Evolutionary conservation across 2,113 vertebrate genomes (phyloP), one percentile per base, ranked within the genome.

Genomic region (Plestiodon gilberti): DNA sequence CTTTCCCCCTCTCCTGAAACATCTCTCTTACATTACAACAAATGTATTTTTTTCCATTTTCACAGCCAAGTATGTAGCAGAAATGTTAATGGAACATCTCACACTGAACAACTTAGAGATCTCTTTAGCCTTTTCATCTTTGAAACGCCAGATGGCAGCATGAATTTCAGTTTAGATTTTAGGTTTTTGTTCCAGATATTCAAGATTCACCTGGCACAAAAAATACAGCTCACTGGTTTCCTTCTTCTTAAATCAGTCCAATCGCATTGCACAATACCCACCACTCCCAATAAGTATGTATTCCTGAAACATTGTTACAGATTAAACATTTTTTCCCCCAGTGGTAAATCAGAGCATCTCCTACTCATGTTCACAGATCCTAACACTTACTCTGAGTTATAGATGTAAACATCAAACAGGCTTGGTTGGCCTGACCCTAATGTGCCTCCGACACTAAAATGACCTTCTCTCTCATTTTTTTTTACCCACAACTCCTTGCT

Each of bases 131-230:
- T 91, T 95, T 94, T 93, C 67, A 74, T 81, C 55, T 89, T 93
- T 93, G 87, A 92, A 93, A 93, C 95, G 93, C 92, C 92, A 95
- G 95, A 90, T 93, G 93, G 95, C 95, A 95, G 93, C 92, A 94
- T 90, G 90, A 94, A 94, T 95, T 93, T 94, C 91, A 91, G 88
- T 93, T 94, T 91, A 79, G 83, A 92, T 84, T 90, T 89, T 90
- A 85, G 83, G 62, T 30, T 33, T 82, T 85, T 84, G n/a, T 33
- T 92, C 52, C 35, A 71, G 30, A 77, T 67, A 90, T 89, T 59
- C 67, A 64, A n/a, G 64, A 1, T 0, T 48, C 88, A 90, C 67
- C 90, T 87, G 89, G 18, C 35, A 89, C 67, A 30, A 89, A 43
- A 9, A n/a, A 3, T 22, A 48, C 15, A 82, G 22, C 33, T 48